These are phyloP conservation scores for Eupeodes corollae DNA, from an alignment of 1,140 invertebrate species.

Conservation along the genomic window DNA sequence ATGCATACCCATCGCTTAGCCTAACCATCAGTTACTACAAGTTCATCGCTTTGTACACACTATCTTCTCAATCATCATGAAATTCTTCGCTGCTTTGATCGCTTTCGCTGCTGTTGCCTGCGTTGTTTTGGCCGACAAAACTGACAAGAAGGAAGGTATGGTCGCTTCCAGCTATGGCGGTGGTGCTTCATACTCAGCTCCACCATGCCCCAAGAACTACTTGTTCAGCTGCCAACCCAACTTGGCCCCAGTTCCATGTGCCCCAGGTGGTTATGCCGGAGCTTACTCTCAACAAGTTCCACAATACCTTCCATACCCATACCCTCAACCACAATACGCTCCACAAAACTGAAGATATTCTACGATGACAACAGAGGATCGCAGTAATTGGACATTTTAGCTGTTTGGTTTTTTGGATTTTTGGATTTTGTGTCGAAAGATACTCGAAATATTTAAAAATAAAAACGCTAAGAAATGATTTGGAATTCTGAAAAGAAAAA, in stretches of 20 bases:
- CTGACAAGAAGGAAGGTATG: conserved; percentile 21
- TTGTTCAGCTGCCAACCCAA: conserved; percentile 33
- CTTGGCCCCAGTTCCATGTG: conserved; percentile 27
- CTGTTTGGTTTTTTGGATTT: too few species aligned
- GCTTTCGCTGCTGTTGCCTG: conserved; percentile 11
- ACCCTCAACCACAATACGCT: conserved; percentile 19
- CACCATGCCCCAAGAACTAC: conserved; percentile 31
- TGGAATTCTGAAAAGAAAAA: too few species aligned
- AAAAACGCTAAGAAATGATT: too few species aligned
- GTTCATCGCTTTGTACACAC: too few species aligned
- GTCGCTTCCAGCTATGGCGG: conserved; percentile 28
- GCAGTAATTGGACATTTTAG: too few species aligned
- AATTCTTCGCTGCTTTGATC: conserved; percentile 27
- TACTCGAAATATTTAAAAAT: too few species aligned
- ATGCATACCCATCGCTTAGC: too few species aligned
- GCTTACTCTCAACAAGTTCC: conserved; percentile 26
- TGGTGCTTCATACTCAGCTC: conserved; percentile 18
- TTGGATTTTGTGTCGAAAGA: too few species aligned
- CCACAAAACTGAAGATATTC: conserved; percentile 1
- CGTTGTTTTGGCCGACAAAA: neutral
- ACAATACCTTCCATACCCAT: conserved; percentile 19
- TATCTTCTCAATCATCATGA: conserved; percentile 16
- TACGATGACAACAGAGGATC: too few species aligned
- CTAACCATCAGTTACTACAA: too few species aligned
- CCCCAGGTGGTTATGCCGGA: conserved; percentile 21